These are phyloP conservation scores for Leptinotarsa lineolata DNA, from an alignment of 1,140 invertebrate species.

Conservation along the genomic window DNA sequence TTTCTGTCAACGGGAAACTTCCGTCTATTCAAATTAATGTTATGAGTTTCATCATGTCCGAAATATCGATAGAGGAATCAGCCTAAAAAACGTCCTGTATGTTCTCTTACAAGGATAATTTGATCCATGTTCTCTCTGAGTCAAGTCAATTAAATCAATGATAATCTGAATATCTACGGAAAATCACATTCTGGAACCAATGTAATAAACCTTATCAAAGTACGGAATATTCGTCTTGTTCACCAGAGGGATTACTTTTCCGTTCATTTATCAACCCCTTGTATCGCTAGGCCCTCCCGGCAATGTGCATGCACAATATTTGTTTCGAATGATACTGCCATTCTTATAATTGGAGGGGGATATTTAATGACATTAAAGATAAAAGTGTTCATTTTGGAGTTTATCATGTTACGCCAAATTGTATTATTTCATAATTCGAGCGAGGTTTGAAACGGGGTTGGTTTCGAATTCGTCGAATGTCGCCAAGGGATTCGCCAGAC, in stretches of 20 bases:
- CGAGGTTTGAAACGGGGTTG: conserved; percentile 7
- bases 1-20: no score
- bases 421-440: conserved; percentile 13
- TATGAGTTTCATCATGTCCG: no score
- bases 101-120: no score
- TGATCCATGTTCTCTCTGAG: no score
- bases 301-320: conserved; percentile 26
- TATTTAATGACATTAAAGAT: conserved; percentile 27
- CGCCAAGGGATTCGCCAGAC: neutral
- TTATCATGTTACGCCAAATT: conserved; percentile 27
- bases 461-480: neutral
- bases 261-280: conserved; percentile 29
- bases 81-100: no score
- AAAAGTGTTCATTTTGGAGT: conserved; percentile 28
- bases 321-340: conserved; percentile 28
- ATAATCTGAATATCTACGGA: no score
- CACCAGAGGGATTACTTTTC: conserved; percentile 18
- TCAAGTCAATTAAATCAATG: no score
- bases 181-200: neutral
- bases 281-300: neutral
- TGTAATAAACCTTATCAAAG: neutral
- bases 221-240: neutral
- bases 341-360: conserved; percentile 27
- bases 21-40: no score
- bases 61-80: no score